A percentile compares a stretch with the other conserved stretches of the same genome.
These are phyloP conservation scores for Silurus glanis DNA, from an alignment of 2,113 vertebrate genomes.

Conservation along the genomic window DNA sequence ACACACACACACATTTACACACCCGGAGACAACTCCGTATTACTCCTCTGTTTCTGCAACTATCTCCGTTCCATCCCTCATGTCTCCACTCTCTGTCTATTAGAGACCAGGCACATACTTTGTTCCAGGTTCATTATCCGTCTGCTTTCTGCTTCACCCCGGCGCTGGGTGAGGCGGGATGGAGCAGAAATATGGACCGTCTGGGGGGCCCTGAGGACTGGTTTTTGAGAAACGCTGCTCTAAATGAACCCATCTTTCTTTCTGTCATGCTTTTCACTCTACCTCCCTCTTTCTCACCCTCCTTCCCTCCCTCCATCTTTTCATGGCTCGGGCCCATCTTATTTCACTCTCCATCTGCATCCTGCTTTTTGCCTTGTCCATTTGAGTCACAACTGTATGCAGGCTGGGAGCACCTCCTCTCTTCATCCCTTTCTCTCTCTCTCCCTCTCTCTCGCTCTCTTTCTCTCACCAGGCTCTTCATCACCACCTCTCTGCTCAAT, in stretches of 20 bases:
- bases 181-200: not conserved
- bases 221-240: not conserved
- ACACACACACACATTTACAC: constrained; percentile 21
- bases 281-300: not conserved
- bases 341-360: constrained; percentile 18
- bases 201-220: not conserved
- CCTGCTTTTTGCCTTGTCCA: not conserved
- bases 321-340: constrained; percentile 3
- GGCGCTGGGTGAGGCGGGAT: not conserved
- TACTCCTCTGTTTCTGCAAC: not conserved
- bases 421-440: not conserved
- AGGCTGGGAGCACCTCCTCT: not conserved
- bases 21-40: not conserved
- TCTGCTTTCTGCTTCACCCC: not conserved
- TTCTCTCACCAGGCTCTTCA: not conserved
- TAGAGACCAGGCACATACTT: not conserved
- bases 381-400: not conserved
- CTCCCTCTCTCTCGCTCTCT: not conserved
- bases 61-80: constrained; percentile 10
- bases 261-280: not conserved
- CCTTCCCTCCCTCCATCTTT: not conserved
- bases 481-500: constrained; percentile 46
- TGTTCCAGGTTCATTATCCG: constrained; percentile 23
- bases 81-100: not conserved
- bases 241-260: constrained; percentile 36